Percentiles rank a stretch among this genome's conserved stretches.
phyloP scores from a whole-genome alignment of 1,140 invertebrate genomes.

The Drosophila mauritiana region DNA sequence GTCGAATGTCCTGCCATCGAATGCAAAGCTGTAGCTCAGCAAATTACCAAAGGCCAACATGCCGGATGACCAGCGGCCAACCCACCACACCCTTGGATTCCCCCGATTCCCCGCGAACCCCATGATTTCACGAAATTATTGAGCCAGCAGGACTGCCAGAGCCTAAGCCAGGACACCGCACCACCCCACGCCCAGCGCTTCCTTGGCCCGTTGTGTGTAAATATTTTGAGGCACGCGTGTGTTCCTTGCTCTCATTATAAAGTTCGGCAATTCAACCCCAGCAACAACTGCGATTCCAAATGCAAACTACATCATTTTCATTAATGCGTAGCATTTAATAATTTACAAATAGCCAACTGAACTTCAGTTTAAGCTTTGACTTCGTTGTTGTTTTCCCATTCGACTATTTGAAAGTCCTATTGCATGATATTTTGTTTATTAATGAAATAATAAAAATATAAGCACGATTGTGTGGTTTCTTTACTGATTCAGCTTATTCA shows the following conservation, averaged over 20 bases:
- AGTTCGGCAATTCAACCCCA: constrained; percentile 67
- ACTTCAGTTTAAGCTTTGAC: background rate
- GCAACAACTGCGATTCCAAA: constrained; percentile 11
- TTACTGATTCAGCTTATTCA: no score
- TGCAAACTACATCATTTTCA: constrained; percentile 4
- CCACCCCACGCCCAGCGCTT: constrained; percentile 12
- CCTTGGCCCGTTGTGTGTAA: constrained; percentile 78
- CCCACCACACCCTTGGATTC: constrained; percentile 12
- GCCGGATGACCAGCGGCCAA: constrained; percentile 62
- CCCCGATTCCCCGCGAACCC: background rate
- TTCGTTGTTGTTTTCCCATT: background rate
- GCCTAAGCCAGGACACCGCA: background rate
- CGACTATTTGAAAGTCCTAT: no score
- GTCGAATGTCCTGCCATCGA: constrained; percentile 45
- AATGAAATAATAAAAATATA: no score
- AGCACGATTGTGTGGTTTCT: no score
- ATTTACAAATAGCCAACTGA: constrained; percentile 7
- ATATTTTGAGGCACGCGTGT: constrained; percentile 83
- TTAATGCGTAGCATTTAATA: constrained; percentile 12
- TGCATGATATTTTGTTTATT: no score
- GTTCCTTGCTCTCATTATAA: constrained; percentile 80
- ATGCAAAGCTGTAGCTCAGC: constrained; percentile 57
- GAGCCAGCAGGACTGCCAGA: background rate
- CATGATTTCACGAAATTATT: background rate
- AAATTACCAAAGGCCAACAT: constrained; percentile 80